Percentiles rank a stretch among this genome's conserved stretches.
Conservation (phyloP, 2,888 invertebrate species). For the Drosophila barbarae region DNA sequence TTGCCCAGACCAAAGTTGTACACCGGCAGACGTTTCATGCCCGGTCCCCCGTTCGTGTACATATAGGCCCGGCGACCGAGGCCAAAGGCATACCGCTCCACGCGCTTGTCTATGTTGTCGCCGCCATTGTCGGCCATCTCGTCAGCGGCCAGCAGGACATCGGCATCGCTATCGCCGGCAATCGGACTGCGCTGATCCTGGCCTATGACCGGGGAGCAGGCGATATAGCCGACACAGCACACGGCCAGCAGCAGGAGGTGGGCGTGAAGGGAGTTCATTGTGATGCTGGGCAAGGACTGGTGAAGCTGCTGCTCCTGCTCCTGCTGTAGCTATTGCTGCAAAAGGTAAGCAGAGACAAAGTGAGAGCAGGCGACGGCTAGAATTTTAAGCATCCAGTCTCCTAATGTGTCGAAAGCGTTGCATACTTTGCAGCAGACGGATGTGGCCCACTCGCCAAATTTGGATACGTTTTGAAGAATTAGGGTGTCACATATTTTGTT, state of each 20-base stretch:
- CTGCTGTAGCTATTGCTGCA: constrained; percentile 18
- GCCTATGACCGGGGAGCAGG: constrained; percentile 64
- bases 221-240: constrained; percentile 66
- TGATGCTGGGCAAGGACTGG: constrained; percentile 12
- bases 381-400: constrained; percentile 36
- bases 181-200: constrained; percentile 42
- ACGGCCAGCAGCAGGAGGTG: constrained; percentile 66
- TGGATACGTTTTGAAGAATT: neutral
- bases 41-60: constrained; percentile 77
- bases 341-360: constrained; percentile 34
- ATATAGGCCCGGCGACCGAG: constrained; percentile 84
- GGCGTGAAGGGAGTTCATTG: constrained; percentile 55
- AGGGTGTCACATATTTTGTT: constrained; percentile 14
- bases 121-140: constrained; percentile 51
- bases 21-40: constrained; percentile 79
- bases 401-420: constrained; percentile 27
- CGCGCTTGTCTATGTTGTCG: constrained; percentile 81
- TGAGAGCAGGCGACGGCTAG: constrained; percentile 29
- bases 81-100: constrained; percentile 85
- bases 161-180: constrained; percentile 36
- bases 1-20: constrained; percentile 80
- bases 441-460: constrained; percentile 5
- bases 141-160: constrained; percentile 46
- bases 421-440: constrained; percentile 48
- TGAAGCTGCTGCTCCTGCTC: constrained; percentile 5